A percentile compares a stretch with the other conserved stretches of the same genome.
These are phyloP conservation scores for Octodonta nipae DNA, from an alignment of 2,888 invertebrate species.

Conservation along the genomic window DNA sequence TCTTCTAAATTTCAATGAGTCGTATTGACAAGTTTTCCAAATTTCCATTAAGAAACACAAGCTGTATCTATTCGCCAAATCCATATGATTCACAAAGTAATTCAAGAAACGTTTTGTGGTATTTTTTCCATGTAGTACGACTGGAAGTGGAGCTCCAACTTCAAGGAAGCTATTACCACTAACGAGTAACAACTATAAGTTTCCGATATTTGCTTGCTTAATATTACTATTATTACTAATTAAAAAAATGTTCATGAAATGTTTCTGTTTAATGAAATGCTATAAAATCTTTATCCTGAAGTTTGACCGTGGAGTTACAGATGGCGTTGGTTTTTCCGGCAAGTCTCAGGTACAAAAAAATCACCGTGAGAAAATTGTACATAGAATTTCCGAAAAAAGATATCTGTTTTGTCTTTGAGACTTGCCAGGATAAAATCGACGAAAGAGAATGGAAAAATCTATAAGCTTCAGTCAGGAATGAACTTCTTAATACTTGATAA, in stretches of 20 bases:
- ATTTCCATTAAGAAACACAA: no score
- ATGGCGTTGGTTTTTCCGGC: neutral
- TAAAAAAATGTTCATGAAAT: constrained; percentile 33
- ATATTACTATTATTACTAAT: constrained; percentile 16
- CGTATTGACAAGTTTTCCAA: no score
- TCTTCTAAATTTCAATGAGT: no score
- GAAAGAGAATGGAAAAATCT: no score
- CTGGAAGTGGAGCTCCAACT: constrained; percentile 94
- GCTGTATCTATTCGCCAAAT: no score
- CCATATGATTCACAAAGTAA: no score
- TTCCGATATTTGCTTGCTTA: constrained; percentile 33
- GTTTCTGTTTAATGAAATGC: constrained; percentile 32
- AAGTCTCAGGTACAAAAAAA: constrained; percentile 1
- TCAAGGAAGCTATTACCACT: constrained; percentile 88
- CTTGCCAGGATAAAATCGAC: no score
- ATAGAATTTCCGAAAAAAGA: no score
- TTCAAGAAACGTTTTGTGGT: constrained; percentile 29
- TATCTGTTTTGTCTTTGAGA: no score
- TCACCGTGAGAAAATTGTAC: no score
- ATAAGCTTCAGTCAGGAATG: no score
- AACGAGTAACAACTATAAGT: constrained; percentile 59
- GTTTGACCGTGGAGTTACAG: neutral
- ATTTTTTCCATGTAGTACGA: constrained; percentile 54
- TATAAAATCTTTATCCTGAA: constrained; percentile 28
- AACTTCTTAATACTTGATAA: no score